phyloP scores from a whole-genome alignment of 2,113 vertebrate genomes.

The Micromys minutus region DNA sequence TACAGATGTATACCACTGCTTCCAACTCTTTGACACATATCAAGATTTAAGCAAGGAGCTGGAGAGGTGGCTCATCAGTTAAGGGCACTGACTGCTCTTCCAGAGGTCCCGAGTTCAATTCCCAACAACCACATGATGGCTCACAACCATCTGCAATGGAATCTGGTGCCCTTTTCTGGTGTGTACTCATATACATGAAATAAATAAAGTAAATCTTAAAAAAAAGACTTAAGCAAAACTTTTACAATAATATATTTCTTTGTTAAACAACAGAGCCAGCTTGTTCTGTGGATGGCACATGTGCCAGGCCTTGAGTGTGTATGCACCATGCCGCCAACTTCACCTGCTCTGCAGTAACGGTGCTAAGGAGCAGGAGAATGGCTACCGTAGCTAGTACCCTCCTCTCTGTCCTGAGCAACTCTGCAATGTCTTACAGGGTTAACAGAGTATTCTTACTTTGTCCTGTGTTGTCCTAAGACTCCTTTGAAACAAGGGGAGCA shows the following conservation, averaged over 20 bases:
- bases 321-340: not conserved
- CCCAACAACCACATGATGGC: too few relatives aligned
- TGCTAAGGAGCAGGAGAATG: not conserved
- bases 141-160: too few relatives aligned
- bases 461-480: not conserved
- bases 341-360: not conserved
- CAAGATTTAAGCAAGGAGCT: conserved; percentile 15
- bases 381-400: not conserved
- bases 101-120: too few relatives aligned
- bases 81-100: too few relatives aligned
- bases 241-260: not conserved
- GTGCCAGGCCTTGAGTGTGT: not conserved
- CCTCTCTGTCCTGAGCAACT: not conserved
- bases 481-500: not conserved
- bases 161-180: too few relatives aligned
- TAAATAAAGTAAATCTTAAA: too few relatives aligned
- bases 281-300: not conserved
- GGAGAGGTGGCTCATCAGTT: too few relatives aligned
- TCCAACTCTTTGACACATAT: not conserved
- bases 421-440: not conserved
- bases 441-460: not conserved
- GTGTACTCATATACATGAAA: too few relatives aligned
- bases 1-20: not conserved
- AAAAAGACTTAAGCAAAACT: conserved; percentile 19
- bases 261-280: not conserved